Conservation (phyloP, 2,113 vertebrate species). For the Hemiscyllium ocellatum region DNA sequence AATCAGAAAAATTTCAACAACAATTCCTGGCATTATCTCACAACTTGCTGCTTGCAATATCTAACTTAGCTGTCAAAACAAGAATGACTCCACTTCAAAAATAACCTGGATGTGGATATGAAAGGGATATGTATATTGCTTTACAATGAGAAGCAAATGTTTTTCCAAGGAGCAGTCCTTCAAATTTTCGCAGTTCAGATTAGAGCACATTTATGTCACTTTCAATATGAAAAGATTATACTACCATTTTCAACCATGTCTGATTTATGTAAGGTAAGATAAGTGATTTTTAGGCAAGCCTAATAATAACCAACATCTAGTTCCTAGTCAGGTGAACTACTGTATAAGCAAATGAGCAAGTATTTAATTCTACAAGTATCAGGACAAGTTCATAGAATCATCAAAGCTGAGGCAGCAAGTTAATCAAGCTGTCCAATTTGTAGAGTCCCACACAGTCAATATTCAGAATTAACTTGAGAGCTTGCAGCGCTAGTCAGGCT, state of each 20-base stretch:
- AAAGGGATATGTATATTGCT: background rate
- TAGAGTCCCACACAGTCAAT: slow-evolving; percentile 1
- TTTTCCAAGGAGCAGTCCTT: background rate
- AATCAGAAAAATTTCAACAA: background rate
- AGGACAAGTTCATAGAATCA: background rate
- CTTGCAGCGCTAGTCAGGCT: background rate
- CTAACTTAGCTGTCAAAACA: background rate
- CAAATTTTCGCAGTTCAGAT: background rate
- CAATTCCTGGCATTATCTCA: background rate
- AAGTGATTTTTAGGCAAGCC: background rate
- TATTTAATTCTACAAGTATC: slow-evolving; percentile 23
- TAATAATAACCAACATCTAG: background rate
- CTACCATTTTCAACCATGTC: background rate
- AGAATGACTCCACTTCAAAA: background rate
- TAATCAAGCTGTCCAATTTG: slow-evolving; percentile 37
- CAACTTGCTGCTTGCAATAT: background rate
- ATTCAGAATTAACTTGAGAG: slow-evolving; percentile 34
- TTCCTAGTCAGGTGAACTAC: background rate
- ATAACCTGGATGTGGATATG: background rate
- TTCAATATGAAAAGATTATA: background rate
- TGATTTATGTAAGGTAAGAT: too few species aligned
- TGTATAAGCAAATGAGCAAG: background rate
- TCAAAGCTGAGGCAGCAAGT: slow-evolving; percentile 31
- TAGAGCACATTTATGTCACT: background rate
- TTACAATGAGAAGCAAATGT: background rate